These are phyloP conservation scores for Erythrocebus patas DNA, from an alignment of 2,113 vertebrate genomes.

Conservation along the genomic window DNA sequence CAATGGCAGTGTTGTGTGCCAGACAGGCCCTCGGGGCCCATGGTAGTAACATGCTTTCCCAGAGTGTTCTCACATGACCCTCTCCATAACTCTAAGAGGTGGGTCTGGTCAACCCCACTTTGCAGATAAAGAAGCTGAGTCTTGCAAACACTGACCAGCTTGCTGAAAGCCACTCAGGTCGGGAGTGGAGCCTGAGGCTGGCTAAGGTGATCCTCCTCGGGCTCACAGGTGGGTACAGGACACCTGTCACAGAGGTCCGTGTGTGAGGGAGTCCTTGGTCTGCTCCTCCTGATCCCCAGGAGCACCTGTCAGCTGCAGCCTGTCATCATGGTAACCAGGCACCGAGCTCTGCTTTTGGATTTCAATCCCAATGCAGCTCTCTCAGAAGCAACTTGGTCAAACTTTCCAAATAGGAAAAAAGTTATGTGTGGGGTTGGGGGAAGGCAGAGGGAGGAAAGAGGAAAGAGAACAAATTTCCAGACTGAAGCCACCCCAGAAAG, in stretches of 20 bases:
- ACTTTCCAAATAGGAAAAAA: conserved; percentile 54
- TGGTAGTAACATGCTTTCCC: neutral
- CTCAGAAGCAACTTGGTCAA: conserved; percentile 43
- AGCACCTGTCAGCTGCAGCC: neutral
- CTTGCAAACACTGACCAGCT: neutral
- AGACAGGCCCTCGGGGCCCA: neutral
- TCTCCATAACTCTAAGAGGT: neutral
- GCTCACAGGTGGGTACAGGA: neutral
- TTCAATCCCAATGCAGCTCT: neutral
- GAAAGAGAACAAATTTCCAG: neutral
- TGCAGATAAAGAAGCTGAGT: neutral
- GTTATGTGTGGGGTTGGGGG: neutral
- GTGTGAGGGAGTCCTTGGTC: neutral
- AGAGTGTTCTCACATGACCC: neutral
- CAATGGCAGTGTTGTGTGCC: neutral
- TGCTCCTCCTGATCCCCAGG: neutral
- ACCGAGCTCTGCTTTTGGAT: neutral
- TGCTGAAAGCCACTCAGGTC: neutral
- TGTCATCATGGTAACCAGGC: conserved; percentile 17
- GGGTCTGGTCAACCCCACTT: neutral
- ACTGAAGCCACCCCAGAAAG: neutral
- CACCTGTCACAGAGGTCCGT: neutral
- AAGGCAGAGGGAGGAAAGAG: too few species aligned
- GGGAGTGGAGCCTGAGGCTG: neutral
- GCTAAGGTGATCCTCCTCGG: neutral